Evolutionary conservation across 2,113 vertebrate genomes (phyloP), one percentile per base, ranked within the genome.

Genomic region (Copsychus sechellarum): DNA sequence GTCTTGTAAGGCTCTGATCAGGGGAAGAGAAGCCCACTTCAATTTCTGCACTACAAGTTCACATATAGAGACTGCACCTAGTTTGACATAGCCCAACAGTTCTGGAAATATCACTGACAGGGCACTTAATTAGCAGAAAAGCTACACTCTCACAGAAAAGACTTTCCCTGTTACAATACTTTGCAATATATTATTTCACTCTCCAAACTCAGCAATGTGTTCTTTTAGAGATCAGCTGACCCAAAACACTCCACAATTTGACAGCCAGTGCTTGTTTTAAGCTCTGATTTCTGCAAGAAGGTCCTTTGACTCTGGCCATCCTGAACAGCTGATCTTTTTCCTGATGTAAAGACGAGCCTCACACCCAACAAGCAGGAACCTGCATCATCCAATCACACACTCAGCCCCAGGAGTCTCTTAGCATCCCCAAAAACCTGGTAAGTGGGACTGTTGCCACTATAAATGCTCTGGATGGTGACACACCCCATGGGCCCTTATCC

Each of bases 281-380:
- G 21, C 14, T 74, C 77, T 0, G 0, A 12, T 71, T 86, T 43
- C 61, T 38, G 8, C 20, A 22, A 5, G 14, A 66, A 3, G 11
- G 3, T 61, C 40, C 45, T 78, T 84, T 64, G 84, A 67, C n/a
- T n/a, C 26, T 38, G 56, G 33, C n/a, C 43, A 40, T 38, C 14
- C 73, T 20, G 57, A 81, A 54, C 5, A 28, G 36, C 34, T 50
- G 6, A 50, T 69, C 28, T 34, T 91, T 61, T 66, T n/a, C 42
- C 51, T n/a, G 13, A 54, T 31, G 18, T 76, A 34, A 83, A 64
- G 23, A 58, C 0, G 0, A 10, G 17, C 10, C 29, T 19, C 2
- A 1, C 14, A 40, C 6, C 20, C 38, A 85, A 13, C 21, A 83
- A 73, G 34, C 2, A 0, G 40, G 33, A 88, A 56, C 33, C 12